A percentile compares a stretch with the other conserved stretches of the same genome.
These are phyloP conservation scores for Manis javanica DNA, from an alignment of 2,797 vertebrate genomes.

Conservation along the genomic window DNA sequence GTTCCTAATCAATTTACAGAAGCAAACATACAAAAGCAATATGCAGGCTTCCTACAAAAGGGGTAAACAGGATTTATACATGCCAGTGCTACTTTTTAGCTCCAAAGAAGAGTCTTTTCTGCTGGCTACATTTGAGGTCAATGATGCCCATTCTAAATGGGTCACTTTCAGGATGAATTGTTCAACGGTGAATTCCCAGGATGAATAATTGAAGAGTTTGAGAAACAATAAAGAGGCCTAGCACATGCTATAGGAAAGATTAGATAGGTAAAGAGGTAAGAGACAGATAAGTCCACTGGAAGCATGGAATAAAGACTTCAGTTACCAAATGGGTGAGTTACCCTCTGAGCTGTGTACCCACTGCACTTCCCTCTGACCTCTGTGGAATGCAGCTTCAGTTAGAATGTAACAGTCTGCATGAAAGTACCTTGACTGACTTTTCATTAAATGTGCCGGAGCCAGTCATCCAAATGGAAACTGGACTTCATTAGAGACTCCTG, in stretches of 20 bases:
- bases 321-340: background rate
- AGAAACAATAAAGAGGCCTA: background rate
- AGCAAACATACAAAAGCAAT: slow-evolving; percentile 56
- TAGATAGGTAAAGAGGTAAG: background rate
- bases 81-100: background rate
- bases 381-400: background rate
- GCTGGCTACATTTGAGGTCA: background rate
- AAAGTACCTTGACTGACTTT: background rate
- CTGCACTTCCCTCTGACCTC: background rate
- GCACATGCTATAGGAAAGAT: background rate
- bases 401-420: background rate
- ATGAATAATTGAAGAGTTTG: background rate
- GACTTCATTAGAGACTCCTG: background rate
- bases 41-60: background rate
- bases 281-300: background rate
- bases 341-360: background rate
- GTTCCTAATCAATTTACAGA: slow-evolving; percentile 56
- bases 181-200: background rate
- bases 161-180: too few species aligned
- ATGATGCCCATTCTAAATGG: background rate
- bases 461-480: background rate
- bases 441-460: background rate
- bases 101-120: background rate
- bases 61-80: background rate
- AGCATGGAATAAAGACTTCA: background rate